Base-by-base conservation (phyloP, 2,888 invertebrate species). In the Trichogramma evanescens region DNA sequence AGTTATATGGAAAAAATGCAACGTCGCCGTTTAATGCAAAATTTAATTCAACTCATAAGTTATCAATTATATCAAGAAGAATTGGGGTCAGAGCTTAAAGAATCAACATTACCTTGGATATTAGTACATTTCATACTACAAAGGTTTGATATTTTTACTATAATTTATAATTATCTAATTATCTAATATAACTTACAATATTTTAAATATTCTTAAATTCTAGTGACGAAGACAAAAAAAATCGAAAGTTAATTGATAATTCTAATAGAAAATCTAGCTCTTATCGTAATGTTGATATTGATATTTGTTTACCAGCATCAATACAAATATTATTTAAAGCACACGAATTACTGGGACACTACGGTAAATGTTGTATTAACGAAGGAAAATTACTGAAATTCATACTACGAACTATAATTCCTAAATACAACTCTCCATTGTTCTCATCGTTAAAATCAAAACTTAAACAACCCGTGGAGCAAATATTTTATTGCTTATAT, bases 401-500 rank as follows among this genome's bases (percentile, higher is more conserved):
- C 70, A 88, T 86, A 26, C 80, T 94, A 69, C 88, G 90, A 67
- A 84, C 86, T 1, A 82, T 92, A 46, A 82, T 88, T n/a, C 86
- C 89, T 42, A 81, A 86, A 63, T 71, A 89, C 48, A 82, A 86
- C 61, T 84, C 87, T 0, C 87, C 88, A 13, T 81, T 85, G 6
- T 82, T 87, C 53, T 83, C 85, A 26, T 80, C 82, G 51, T 81
- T 83, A 41, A 80, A 87, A 51, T 86, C 88, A 69, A 86, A 88
- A 72, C 82, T 93, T 3, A 85, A 84, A 62, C 88, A 89, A 67
- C 86, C 89, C 67, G 81, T 95, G 71, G 95, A 95, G 71, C 95
- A 96, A 79, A 84, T 87, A 63, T 82, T 89, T 62, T 94, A 86
- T 76, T 96, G 96, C 75, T 80, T 96, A 2, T 95, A 89, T 75